Evolutionary conservation across 2,113 vertebrate genomes (phyloP).

Genomic region (Dipodomys merriami): DNA sequence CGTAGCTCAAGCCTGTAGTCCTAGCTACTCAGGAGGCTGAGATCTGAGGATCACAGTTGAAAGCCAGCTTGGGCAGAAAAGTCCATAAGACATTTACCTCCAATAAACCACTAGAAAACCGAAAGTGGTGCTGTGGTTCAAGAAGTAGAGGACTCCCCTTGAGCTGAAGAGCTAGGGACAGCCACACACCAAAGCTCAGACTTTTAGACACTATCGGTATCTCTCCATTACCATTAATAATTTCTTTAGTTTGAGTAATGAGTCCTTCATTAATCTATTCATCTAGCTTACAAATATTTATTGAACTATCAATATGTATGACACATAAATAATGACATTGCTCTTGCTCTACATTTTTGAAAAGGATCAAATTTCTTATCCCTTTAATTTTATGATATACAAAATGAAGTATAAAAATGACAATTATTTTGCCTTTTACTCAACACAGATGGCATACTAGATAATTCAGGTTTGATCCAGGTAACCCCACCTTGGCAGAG

Average conservation of each 20-base stretch:
- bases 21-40: no score
- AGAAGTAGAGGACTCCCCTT: no score
- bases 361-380: conserved; percentile 34
- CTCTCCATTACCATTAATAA: neutral
- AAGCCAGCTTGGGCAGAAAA: no score
- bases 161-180: no score
- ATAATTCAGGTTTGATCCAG: conserved; percentile 36
- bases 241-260: neutral
- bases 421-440: conserved; percentile 51
- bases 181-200: neutral
- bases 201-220: neutral
- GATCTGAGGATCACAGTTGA: no score
- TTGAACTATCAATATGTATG: neutral
- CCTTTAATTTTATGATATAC: neutral
- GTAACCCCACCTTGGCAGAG: conserved; percentile 50
- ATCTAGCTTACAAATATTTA: conserved; percentile 15
- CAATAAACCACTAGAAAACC: no score
- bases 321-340: neutral
- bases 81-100: no score
- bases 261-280: neutral
- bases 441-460: neutral
- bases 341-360: neutral
- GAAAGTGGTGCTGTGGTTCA: no score
- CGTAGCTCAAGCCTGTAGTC: no score
- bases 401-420: conserved; percentile 54